Percentiles rank a stretch among this genome's conserved stretches.
Evolutionary conservation across 2,888 invertebrate genomes (phyloP).

Genomic region (Cheilosia variabilis): DNA sequence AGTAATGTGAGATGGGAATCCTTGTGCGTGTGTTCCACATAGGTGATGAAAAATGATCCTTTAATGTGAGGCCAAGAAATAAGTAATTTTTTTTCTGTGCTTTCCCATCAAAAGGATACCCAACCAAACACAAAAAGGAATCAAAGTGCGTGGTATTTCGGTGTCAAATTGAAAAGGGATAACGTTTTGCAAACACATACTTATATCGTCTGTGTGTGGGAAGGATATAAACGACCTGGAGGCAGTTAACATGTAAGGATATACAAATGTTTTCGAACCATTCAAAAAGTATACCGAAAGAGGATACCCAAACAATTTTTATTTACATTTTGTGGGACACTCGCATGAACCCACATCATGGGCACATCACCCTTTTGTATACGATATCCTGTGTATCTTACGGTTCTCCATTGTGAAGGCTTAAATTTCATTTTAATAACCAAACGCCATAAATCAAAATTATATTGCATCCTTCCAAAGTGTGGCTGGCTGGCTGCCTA

Average conservation of each 20-base stretch:
- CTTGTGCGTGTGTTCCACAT: slow-evolving; percentile 58
- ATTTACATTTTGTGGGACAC: slow-evolving; percentile 48
- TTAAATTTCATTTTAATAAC: slow-evolving; percentile 79
- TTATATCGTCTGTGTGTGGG: slow-evolving; percentile 2
- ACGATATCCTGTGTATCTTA: background rate
- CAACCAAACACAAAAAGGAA: slow-evolving; percentile 58
- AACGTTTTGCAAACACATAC: slow-evolving; percentile 62
- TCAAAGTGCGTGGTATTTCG: slow-evolving; percentile 73
- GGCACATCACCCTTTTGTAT: slow-evolving; percentile 14
- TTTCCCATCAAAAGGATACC: slow-evolving; percentile 44
- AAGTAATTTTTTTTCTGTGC: background rate
- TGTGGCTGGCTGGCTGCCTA: slow-evolving; percentile 28
- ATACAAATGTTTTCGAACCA: slow-evolving; percentile 59
- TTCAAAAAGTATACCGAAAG: slow-evolving; percentile 21
- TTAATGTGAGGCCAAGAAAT: slow-evolving; percentile 47
- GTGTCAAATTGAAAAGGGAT: slow-evolving; percentile 76
- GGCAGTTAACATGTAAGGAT: slow-evolving; percentile 70
- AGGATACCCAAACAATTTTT: slow-evolving; percentile 58
- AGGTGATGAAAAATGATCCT: slow-evolving; percentile 74
- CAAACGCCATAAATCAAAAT: slow-evolving; percentile 82
- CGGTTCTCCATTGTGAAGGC: slow-evolving; percentile 52
- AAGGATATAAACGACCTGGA: slow-evolving; percentile 61
- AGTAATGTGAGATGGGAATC: slow-evolving; percentile 59
- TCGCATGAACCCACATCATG: slow-evolving; percentile 65
- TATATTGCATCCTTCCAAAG: slow-evolving; percentile 72